These are phyloP conservation scores for Sialia sialis DNA, from an alignment of 2,113 vertebrate species.

Conservation along the genomic window DNA sequence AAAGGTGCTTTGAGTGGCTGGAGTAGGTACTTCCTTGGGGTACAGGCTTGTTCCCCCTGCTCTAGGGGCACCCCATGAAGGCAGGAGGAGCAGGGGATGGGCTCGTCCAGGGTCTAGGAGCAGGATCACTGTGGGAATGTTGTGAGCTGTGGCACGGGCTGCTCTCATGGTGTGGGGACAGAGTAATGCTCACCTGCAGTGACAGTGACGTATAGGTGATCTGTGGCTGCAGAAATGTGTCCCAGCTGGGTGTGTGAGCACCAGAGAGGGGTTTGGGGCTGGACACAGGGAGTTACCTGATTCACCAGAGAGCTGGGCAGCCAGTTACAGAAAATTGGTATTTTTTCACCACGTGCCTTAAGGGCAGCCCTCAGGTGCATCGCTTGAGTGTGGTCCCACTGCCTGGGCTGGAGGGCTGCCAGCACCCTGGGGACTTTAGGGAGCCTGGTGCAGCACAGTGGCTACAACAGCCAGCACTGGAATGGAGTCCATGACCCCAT, in stretches of 20 bases:
- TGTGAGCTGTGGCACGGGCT: background rate
- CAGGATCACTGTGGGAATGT: accelerated
- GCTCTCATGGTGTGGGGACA: background rate
- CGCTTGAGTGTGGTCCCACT: background rate
- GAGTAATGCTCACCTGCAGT: background rate
- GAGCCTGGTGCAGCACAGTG: accelerated
- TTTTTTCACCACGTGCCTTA: background rate
- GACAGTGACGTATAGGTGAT: accelerated
- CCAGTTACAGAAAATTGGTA: accelerated
- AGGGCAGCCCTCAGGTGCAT: background rate
- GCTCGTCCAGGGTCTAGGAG: background rate
- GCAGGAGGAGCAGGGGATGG: background rate
- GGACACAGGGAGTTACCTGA: accelerated
- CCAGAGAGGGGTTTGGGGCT: background rate
- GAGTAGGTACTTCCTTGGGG: background rate
- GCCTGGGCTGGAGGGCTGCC: background rate
- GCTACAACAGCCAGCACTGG: background rate
- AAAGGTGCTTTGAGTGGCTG: background rate
- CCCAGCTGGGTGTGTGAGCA: background rate
- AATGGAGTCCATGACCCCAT: accelerated
- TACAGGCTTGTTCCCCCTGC: background rate
- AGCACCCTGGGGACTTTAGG: background rate
- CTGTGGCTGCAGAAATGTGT: background rate
- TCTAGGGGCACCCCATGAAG: too few species aligned
- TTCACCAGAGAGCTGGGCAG: background rate